phyloP scores from a whole-genome alignment of 2,888 invertebrate genomes.

The Neocrepidodera transversa region DNA sequence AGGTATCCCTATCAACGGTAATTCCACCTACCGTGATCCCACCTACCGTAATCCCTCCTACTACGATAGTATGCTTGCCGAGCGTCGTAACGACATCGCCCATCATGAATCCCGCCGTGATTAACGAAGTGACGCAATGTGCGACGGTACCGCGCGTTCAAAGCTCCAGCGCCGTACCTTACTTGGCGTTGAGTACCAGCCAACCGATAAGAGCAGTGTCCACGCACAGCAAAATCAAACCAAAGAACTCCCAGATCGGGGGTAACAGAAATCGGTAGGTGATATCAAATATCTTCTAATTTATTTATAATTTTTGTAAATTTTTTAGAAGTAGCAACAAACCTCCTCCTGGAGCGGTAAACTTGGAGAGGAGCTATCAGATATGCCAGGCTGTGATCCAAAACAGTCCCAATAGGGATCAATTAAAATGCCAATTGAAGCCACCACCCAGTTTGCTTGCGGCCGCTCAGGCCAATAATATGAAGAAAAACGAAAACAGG shows the following conservation, averaged over 20 bases:
- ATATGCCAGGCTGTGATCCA: slow-evolving; percentile 94
- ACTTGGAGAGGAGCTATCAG: slow-evolving; percentile 93
- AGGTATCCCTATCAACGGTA: slow-evolving; percentile 25
- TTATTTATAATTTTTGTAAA: slow-evolving; percentile 2
- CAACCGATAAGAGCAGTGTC: slow-evolving; percentile 63
- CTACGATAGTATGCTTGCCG: slow-evolving; percentile 63
- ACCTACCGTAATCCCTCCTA: slow-evolving; percentile 63
- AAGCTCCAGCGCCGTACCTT: slow-evolving; percentile 62
- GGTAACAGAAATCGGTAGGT: slow-evolving; percentile 22
- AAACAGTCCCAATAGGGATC: slow-evolving; percentile 90
- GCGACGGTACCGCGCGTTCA: slow-evolving; percentile 51
- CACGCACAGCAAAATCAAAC: slow-evolving; percentile 59
- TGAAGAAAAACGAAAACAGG: slow-evolving; percentile 51
- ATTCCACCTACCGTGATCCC: slow-evolving; percentile 21
- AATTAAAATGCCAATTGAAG: slow-evolving; percentile 82
- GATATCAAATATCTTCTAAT: background rate
- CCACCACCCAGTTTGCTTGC: slow-evolving; percentile 82
- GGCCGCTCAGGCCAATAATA: slow-evolving; percentile 50
- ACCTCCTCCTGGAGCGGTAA: slow-evolving; percentile 89
- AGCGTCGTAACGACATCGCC: slow-evolving; percentile 56
- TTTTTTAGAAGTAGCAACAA: slow-evolving; percentile 68
- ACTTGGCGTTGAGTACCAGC: slow-evolving; percentile 62
- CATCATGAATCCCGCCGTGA: slow-evolving; percentile 46
- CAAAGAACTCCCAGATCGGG: slow-evolving; percentile 48
- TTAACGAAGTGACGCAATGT: slow-evolving; percentile 46